Evolutionary conservation across 2,888 invertebrate species (phyloP), one percentile per base, ranked within the genome.

Genomic region (Timandra comae): DNA sequence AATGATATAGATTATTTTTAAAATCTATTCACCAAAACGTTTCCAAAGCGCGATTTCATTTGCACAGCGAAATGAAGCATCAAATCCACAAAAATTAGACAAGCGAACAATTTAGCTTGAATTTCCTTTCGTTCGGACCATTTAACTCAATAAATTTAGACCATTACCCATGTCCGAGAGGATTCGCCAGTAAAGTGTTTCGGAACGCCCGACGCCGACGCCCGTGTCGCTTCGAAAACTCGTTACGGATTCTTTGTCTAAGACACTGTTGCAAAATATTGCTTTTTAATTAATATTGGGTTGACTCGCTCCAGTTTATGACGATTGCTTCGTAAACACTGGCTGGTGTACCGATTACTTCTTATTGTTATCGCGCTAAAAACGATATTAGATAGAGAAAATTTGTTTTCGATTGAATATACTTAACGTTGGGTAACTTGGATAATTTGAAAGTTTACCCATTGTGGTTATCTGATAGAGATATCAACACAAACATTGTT

Each of bases 141-240:
- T 81, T 81, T 69, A 77, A 74, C 73, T 70, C 78, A 79, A 82
- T 82, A 81, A 81, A 81, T 82, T 82, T 75, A 64, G 68, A 73
- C 76, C 72, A 78, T 82, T 81, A 79, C 71, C 73, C 76, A 61
- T 77, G 78, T 78, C 74, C 77, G 65, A 72, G 62, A 65, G 66
- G 45, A 24, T 11, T 48, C 65, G 47, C 67, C 70, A 67, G 72
- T 77, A 77, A 75, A 77, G 56, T 71, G 69, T 62, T 75, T 72
- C 66, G 63, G 64, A 65, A 56, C 63, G 63, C 49, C 63, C n/a
- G n/a, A n/a, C n/a, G n/a, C n/a, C n/a, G n/a, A n/a, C n/a, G n/a
- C n/a, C n/a, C 56, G 63, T 66, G 69, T 64, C 74, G 69, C 63
- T 77, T 75, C 66, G 62, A 57, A 73, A 74, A 70, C 68, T 70